Evolutionary conservation across 1,140 invertebrate genomes (phyloP).

Genomic region (Conus betulinus): DNA sequence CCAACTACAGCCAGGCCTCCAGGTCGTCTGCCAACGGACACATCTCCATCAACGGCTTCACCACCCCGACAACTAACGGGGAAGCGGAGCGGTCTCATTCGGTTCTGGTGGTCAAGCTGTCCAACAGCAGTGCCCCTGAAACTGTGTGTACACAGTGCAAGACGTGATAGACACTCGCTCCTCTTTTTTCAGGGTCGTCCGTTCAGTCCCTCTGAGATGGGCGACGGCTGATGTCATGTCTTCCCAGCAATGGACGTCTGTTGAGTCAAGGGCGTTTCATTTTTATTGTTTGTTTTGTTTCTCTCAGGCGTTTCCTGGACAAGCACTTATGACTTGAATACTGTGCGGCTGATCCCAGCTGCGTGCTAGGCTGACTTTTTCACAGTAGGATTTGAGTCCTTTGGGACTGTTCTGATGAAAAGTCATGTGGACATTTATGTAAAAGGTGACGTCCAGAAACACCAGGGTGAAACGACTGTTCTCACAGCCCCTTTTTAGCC

Average conservation of each 20-base stretch:
- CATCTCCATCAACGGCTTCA: slow-evolving; percentile 20
- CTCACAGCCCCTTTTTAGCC: too few relatives aligned
- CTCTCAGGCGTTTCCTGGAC: background rate
- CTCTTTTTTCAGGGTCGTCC: too few relatives aligned
- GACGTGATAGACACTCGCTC: background rate
- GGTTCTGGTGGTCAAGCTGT: slow-evolving; percentile 34
- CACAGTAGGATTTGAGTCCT: too few relatives aligned
- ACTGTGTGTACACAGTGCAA: background rate
- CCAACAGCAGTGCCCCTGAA: slow-evolving; percentile 1
- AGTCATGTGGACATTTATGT: too few relatives aligned
- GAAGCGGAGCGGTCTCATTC: slow-evolving; percentile 38
- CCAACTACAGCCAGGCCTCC: background rate
- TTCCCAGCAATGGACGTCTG: background rate
- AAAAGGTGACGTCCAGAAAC: too few relatives aligned
- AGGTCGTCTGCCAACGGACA: background rate
- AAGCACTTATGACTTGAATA: too few relatives aligned
- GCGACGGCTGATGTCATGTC: background rate
- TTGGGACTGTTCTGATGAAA: too few relatives aligned
- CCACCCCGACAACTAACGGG: background rate
- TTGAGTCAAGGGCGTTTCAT: background rate
- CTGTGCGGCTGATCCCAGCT: too few relatives aligned
- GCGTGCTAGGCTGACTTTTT: too few relatives aligned
- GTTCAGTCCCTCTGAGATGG: background rate
- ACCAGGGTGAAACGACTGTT: too few relatives aligned
- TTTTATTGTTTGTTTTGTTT: background rate